Evolutionary conservation across 2,113 vertebrate genomes (phyloP), one percentile per base, ranked within the genome.

Genomic region (Chaetorhynchus papuensis): DNA sequence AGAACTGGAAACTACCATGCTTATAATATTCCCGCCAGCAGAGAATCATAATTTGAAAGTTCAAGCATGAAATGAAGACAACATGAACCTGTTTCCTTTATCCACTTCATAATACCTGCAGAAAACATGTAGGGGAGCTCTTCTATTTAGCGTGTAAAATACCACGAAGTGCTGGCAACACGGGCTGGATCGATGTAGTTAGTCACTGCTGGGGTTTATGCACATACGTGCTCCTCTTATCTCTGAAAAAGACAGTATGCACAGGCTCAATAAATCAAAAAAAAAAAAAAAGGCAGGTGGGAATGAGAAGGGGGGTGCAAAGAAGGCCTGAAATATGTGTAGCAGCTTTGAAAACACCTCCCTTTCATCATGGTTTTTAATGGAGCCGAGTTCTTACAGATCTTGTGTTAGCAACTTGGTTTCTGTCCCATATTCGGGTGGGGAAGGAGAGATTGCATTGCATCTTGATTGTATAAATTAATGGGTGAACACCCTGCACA

Each of bases 401-500:
- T 54, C 18, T 60, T 44, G 20, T 60, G 39, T 57, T 56, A 61
- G 35, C 12, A 72, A 15, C 54, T 89, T 63, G 42, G 23, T 37
- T n/a, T 39, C 47, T 68, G 6, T 80, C 20, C 3, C 21, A 39
- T 61, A 54, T 63, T 44, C 8, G 3, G 4, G 13, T 45, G 45
- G 5, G 15, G 21, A 77, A 47, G 45, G 30, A 72, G 27, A 33
- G 30, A 61, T 52, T 85, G 5, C 26, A 35, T 53, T 26, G 59
- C 45, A 35, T 93, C 78, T 86, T 92, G 71, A 93, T 95, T 95
- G 61, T 83, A 83, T 83, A 82, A 75, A 39, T 69, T 92, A 95
- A 86, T 74, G 39, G 44, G 68, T 33, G 20, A 92, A 80, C 65
- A 94, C 41, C 7, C 82, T n/a, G 63, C 92, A 75, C 57, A 59